Percentiles rank a stretch among this genome's conserved stretches.
Conservation (phyloP, 2,113 vertebrate genomes). For the Scortum barcoo region DNA sequence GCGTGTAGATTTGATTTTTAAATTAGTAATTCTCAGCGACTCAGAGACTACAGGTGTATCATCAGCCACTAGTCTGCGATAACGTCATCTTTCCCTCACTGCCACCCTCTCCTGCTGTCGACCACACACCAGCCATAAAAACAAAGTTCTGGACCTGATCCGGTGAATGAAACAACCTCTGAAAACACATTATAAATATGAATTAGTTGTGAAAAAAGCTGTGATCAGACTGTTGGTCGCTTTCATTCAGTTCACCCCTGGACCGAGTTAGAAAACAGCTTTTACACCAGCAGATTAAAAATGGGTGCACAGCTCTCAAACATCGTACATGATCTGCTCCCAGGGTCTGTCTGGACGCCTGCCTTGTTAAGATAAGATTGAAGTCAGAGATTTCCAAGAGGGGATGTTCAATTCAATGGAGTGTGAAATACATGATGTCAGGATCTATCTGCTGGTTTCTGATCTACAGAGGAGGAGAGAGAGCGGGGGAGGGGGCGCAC, state of each 20-base stretch:
- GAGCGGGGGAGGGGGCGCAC: not conserved
- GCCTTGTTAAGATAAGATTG: slow-evolving; percentile 45
- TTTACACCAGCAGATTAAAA: not conserved
- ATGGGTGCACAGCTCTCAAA: not conserved
- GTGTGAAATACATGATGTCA: slow-evolving; percentile 11
- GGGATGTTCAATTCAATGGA: slow-evolving; percentile 21
- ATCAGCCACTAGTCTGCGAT: not conserved
- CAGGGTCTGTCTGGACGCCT: not conserved
- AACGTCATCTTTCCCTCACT: not conserved
- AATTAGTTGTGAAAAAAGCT: not conserved
- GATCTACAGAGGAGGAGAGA: not conserved
- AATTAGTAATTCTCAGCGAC: not conserved
- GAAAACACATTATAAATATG: not conserved
- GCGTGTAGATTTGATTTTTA: not conserved
- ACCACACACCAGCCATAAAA: not conserved
- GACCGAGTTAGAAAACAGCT: not conserved
- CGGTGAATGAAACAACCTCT: not conserved
- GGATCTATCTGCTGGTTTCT: slow-evolving; percentile 22
- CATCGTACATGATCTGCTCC: not conserved
- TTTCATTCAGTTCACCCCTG: not conserved
- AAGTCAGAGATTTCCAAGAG: slow-evolving; percentile 25
- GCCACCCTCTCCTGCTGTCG: not conserved
- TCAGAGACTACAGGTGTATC: not conserved
- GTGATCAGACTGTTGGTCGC: not conserved
- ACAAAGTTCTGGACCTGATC: not conserved